Base-by-base conservation (phyloP, 2,113 vertebrate species). In the Mastomys natalensis region DNA sequence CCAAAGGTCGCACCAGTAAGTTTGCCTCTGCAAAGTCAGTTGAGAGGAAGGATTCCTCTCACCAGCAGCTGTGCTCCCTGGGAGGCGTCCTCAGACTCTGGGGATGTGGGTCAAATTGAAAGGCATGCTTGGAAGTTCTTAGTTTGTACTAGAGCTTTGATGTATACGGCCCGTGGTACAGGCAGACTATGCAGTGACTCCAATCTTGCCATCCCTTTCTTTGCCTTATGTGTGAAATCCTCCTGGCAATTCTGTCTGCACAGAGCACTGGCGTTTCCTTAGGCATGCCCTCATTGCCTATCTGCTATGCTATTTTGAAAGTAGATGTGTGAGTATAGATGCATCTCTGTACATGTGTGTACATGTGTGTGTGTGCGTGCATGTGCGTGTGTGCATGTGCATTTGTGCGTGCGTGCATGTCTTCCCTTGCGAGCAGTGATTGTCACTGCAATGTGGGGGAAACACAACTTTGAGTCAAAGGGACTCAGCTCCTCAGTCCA, bases 231-330 rank as follows among this genome's bases (percentile, higher is more conserved):
- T 55, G 21, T 51, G 64, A 87, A 53, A 24, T 40, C 13, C 51
- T 40, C 34, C 8, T 40, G 78, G 6, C 24, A 62, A 89, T 62
- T 60, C 51, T 31, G 16, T 34, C 55, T 76, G 31, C 53, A 72
- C 29, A 48, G 76, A 17, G 19, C 53, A 17, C 0, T 70, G 48
- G 22, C 0, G 0, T n/a, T 21, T 60, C n/a, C 22, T 60, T 7
- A 58, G 34, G 2, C 16, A 15, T 0, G 13, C 29, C 45, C 73
- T 82, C 68, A 53, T 8, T 40, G 53, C 51, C 5, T 12, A 26
- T 45, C 31, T 76, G 29, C 58, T 64, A 4, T 34, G 10, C n/a
- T 90, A 21, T 7, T 90, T 16, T 68, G 53, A 70, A 95, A 60
- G 91, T 12, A 7, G 0, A 17, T 26, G 31, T 62, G 58, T 51